Conservation (phyloP, 1,140 invertebrate genomes). For the Microplitis demolitor region DNA sequence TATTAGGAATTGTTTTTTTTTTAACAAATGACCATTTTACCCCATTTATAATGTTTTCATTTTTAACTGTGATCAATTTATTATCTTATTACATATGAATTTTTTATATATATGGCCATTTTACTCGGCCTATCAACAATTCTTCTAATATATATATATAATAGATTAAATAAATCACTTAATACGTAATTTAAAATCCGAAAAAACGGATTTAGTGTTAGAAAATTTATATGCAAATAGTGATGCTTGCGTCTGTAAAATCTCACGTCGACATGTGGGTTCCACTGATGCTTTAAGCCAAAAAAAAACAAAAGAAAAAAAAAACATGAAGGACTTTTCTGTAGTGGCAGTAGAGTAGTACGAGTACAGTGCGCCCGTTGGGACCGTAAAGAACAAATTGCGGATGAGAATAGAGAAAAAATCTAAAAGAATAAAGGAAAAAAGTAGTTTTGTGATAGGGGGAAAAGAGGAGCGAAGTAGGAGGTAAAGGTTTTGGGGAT, state of each 20-base stretch:
- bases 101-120: no score
- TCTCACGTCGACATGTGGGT: background rate
- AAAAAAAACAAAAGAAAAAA: background rate
- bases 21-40: no score
- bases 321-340: background rate
- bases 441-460: no score
- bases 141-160: no score
- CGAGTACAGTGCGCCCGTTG: background rate
- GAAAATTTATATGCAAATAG: background rate
- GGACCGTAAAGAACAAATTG: constrained; percentile 2
- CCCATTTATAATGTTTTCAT: no score
- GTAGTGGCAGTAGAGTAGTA: background rate
- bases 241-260: background rate
- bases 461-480: no score
- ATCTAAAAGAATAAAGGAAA: no score
- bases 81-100: no score
- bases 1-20: no score
- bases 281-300: background rate
- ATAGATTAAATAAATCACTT: no score
- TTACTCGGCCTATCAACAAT: no score
- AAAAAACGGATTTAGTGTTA: background rate
- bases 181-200: background rate
- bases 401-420: background rate
- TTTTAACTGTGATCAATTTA: no score
- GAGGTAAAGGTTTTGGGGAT: background rate